phyloP scores from a whole-genome alignment of 1,140 invertebrate genomes.

The Pinna nobilis region DNA sequence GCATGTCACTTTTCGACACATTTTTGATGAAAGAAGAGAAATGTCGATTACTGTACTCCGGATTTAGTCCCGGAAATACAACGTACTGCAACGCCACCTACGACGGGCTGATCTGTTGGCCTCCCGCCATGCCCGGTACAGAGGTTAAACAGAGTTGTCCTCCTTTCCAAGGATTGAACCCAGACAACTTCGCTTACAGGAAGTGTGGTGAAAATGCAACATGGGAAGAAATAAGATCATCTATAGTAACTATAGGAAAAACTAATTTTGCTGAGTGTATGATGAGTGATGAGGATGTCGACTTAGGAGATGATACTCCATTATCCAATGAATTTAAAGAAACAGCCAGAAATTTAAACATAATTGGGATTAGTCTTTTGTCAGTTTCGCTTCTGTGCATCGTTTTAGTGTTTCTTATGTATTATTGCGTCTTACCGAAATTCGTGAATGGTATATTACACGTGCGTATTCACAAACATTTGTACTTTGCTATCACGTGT shows the following conservation, averaged over 20 bases:
- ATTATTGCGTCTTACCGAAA: constrained; percentile 36
- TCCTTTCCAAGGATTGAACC: constrained; percentile 16
- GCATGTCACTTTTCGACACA: too few species aligned
- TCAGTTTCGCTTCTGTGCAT: constrained; percentile 16
- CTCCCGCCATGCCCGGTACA: constrained; percentile 9
- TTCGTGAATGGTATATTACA: constrained; percentile 30
- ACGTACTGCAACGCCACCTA: constrained; percentile 18
- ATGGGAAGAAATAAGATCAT: constrained; percentile 29
- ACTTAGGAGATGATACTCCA: neutral
- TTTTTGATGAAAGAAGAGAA: too few species aligned
- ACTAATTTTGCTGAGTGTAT: constrained; percentile 32
- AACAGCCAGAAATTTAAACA: constrained; percentile 11
- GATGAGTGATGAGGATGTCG: neutral
- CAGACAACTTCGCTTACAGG: constrained; percentile 10
- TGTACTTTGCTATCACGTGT: constrained; percentile 19
- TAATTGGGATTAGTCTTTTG: constrained; percentile 18
- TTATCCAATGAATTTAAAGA: too few species aligned
- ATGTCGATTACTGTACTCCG: too few species aligned
- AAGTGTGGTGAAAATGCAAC: constrained; percentile 19
- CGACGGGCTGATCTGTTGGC: constrained; percentile 39
- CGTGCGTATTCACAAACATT: constrained; percentile 35
- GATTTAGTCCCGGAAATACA: too few species aligned
- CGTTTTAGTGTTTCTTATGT: constrained; percentile 22
- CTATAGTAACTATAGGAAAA: constrained; percentile 27
- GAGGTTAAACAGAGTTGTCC: constrained; percentile 27